Conservation (phyloP, 2,113 vertebrate species). For the Spheniscus mendiculus region DNA sequence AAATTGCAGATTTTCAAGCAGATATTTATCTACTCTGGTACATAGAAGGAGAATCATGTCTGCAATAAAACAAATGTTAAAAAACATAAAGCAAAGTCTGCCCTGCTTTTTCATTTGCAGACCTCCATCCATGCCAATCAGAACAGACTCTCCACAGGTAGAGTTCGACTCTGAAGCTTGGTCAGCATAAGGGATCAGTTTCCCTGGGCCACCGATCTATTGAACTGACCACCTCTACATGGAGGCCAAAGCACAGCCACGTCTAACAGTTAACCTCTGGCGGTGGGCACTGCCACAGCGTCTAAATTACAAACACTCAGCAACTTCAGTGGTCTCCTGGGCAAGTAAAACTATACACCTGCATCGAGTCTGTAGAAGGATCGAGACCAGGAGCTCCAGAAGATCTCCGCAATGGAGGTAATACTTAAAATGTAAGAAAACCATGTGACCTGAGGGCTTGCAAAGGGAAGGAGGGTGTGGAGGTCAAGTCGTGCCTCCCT, state of each 20-base stretch:
- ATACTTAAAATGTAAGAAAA: not conserved
- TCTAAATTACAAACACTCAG: not conserved
- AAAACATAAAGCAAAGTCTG: not conserved
- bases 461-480: not conserved
- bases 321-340: not conserved
- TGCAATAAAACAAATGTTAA: not conserved
- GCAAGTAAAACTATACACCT: not conserved
- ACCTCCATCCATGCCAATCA: not conserved
- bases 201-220: not conserved
- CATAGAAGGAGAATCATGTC: not conserved
- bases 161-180: not conserved
- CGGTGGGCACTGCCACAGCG: not conserved
- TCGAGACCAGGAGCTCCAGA: not conserved
- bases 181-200: fast-evolving
- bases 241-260: not conserved
- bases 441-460: not conserved
- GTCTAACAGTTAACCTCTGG: fast-evolving
- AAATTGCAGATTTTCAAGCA: not conserved
- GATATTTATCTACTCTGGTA: not conserved
- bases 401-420: not conserved
- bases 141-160: not conserved
- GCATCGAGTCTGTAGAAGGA: not conserved
- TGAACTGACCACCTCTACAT: not conserved
- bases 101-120: not conserved
- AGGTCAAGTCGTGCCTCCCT: not conserved